Conservation (phyloP, 2,113 vertebrate genomes). For the Osmerus eperlanus region DNA sequence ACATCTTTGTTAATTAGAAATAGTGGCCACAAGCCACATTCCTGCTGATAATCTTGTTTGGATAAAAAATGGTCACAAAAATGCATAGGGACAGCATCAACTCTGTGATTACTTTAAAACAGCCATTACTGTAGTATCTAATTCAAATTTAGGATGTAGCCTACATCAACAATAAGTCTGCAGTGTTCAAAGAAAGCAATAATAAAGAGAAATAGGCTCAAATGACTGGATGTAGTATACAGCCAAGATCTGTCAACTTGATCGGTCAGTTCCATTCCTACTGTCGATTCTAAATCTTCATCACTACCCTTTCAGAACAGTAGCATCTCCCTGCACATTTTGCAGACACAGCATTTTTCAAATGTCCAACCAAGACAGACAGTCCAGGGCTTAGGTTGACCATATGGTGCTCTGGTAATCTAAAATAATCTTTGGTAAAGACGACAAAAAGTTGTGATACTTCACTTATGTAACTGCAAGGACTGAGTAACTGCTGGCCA, state of each 20-base stretch:
- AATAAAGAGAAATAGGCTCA: too few relatives aligned
- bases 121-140: background rate
- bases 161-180: background rate
- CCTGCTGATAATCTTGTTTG: too few relatives aligned
- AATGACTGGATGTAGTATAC: too few relatives aligned
- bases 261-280: too few relatives aligned
- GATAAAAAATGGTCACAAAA: too few relatives aligned
- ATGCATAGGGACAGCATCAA: too few relatives aligned
- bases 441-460: slow-evolving; percentile 14
- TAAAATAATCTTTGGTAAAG: slow-evolving; percentile 35
- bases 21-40: too few relatives aligned
- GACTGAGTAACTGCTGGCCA: background rate
- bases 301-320: slow-evolving; percentile 49
- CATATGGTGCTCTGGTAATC: slow-evolving; percentile 37
- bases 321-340: background rate
- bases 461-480: slow-evolving; percentile 21
- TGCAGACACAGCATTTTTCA: slow-evolving; percentile 21
- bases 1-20: too few relatives aligned
- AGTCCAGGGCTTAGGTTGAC: slow-evolving; percentile 16
- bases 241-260: too few relatives aligned
- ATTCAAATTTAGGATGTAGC: background rate
- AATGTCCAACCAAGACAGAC: slow-evolving; percentile 16
- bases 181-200: too few relatives aligned
- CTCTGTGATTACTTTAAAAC: too few relatives aligned
- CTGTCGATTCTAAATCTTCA: too few relatives aligned